Percentiles rank a stretch among this genome's conserved stretches.
Conservation (phyloP, 2,797 vertebrate species). For the Chloroceryle inda region DNA sequence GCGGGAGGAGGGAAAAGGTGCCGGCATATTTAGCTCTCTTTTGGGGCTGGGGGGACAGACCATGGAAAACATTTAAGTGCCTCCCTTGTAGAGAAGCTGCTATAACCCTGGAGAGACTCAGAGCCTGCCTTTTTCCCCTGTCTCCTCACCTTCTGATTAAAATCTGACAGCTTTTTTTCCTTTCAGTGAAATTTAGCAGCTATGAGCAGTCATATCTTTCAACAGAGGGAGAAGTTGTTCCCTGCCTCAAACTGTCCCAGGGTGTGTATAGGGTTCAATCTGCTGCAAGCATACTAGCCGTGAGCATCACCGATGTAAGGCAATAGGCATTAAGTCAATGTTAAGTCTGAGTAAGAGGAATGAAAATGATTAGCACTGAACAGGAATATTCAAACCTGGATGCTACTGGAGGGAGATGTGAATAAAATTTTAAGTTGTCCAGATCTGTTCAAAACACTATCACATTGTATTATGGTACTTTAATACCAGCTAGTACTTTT, state of each 20-base stretch:
- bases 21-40: neutral
- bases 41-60: neutral
- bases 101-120: neutral
- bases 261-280: neutral
- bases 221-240: neutral
- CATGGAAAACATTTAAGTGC: no score
- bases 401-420: neutral
- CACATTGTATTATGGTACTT: accelerated
- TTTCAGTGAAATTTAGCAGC: neutral
- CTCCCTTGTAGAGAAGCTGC: neutral
- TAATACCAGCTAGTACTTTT: neutral
- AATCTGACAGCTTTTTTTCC: neutral
- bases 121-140: neutral
- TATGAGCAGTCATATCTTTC: neutral
- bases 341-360: neutral
- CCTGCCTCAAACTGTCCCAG: neutral
- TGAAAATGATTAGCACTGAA: neutral
- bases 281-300: neutral
- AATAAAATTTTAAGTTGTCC: neutral
- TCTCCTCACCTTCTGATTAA: neutral
- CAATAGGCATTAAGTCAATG: neutral
- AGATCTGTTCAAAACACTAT: neutral
- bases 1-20: neutral
- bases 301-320: neutral
- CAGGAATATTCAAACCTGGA: neutral